A percentile compares a stretch with the other conserved stretches of the same genome.
phyloP scores from a whole-genome alignment of 2,797 vertebrate genomes.

The Thamnophis elegans region DNA sequence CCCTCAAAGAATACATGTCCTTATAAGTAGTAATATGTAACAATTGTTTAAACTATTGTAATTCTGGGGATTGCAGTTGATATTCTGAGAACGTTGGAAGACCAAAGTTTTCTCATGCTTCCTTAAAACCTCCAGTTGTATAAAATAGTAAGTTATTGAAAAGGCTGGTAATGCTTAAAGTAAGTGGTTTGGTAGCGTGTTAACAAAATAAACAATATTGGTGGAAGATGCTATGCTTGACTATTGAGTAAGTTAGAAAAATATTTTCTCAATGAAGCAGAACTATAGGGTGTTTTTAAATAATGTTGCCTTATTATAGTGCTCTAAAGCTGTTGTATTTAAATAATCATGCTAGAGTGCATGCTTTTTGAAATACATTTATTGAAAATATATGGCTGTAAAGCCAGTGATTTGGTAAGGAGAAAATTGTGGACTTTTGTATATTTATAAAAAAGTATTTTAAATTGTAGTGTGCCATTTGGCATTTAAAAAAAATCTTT shows the following conservation, averaged over 20 bases:
- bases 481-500: not conserved
- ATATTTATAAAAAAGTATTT: not conserved
- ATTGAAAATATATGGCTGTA: not conserved
- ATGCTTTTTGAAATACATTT: not conserved
- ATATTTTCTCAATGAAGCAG: not conserved
- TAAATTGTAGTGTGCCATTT: not conserved
- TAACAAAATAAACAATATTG: not conserved
- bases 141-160: not conserved
- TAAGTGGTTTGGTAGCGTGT: not conserved
- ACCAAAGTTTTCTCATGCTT: not conserved
- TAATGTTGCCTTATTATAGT: conserved; percentile 79
- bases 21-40: conserved; percentile 35
- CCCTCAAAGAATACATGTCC: not conserved
- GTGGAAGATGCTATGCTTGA: not conserved
- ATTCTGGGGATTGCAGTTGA: not conserved
- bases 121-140: not conserved
- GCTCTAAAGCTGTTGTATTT: conserved; percentile 59
- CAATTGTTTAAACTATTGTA: not conserved
- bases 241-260: conserved; percentile 1
- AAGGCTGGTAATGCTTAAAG: not conserved
- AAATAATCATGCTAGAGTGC: conserved; percentile 31
- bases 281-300: conserved; percentile 30
- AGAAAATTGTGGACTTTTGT: not conserved
- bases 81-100: not conserved
- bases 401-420: not conserved